phyloP scores from a whole-genome alignment of 1,140 invertebrate species.

The Hyposmocoma kahamanoa region DNA sequence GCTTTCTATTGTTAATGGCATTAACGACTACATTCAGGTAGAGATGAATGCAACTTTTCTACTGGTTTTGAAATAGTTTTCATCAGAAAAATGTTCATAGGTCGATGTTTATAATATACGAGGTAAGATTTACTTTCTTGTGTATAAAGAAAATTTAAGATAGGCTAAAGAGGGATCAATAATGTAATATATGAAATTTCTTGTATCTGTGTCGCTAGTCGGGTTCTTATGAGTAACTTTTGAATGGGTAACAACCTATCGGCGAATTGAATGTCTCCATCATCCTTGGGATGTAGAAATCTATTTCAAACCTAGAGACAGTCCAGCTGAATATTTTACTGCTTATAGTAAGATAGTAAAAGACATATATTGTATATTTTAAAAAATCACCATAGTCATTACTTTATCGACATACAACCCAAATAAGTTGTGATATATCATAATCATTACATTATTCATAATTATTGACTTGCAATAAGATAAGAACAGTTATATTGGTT shows the following conservation, averaged over 20 bases:
- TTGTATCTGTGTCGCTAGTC: slow-evolving; percentile 19
- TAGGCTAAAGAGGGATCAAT: slow-evolving; percentile 60
- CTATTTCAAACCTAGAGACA: slow-evolving; percentile 58
- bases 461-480: background rate
- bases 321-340: slow-evolving; percentile 39
- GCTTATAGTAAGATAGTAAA: slow-evolving; percentile 36
- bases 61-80: slow-evolving; percentile 62
- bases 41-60: slow-evolving; percentile 21
- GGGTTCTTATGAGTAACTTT: background rate
- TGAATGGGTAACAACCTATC: background rate
- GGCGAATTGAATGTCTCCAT: background rate
- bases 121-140: slow-evolving; percentile 23
- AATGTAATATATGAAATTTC: slow-evolving; percentile 32
- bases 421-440: slow-evolving; percentile 46
- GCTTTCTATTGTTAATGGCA: slow-evolving; percentile 26
- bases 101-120: slow-evolving; percentile 14
- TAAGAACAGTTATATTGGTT: no score
- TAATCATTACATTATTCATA: no score
- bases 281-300: slow-evolving; percentile 29
- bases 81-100: slow-evolving; percentile 16
- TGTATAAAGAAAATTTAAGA: slow-evolving; percentile 38
- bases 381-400: slow-evolving; percentile 33
- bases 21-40: no score
- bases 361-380: slow-evolving; percentile 35
- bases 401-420: slow-evolving; percentile 33